A percentile compares a stretch with the other conserved stretches of the same genome.
phyloP scores from a whole-genome alignment of 1,140 invertebrate species.

The Zaprionus inermis region DNA sequence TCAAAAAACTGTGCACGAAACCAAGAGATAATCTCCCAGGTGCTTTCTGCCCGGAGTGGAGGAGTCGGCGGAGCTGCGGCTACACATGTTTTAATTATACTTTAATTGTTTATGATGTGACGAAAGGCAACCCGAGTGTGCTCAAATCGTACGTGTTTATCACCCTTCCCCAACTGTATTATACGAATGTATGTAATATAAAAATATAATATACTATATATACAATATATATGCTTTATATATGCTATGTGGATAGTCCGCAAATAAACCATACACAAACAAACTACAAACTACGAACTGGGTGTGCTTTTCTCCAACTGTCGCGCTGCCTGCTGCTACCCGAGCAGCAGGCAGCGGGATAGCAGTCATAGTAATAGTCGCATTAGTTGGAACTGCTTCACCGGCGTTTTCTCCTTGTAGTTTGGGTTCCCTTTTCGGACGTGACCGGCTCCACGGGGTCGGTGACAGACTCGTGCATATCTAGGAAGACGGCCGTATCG shows the following conservation, averaged over 20 bases:
- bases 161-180: slow-evolving; percentile 54
- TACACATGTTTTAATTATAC: slow-evolving; percentile 46
- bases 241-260: slow-evolving; percentile 33
- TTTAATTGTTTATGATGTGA: slow-evolving; percentile 36
- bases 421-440: background rate
- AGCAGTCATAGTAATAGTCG: too few species aligned
- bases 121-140: slow-evolving; percentile 43
- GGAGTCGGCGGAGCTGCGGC: slow-evolving; percentile 27
- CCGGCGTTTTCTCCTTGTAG: background rate
- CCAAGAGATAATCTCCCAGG: slow-evolving; percentile 26
- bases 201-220: slow-evolving; percentile 37
- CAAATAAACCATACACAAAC: slow-evolving; percentile 47
- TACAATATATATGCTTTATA: slow-evolving; percentile 40
- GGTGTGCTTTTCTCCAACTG: background rate
- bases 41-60: slow-evolving; percentile 33
- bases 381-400: background rate
- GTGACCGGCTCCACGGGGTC: background rate
- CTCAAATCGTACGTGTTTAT: slow-evolving; percentile 63
- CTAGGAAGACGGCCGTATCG: background rate
- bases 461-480: background rate
- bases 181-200: slow-evolving; percentile 55
- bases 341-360: background rate
- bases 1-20: slow-evolving; percentile 70
- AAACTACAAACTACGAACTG: background rate
- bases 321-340: background rate